phyloP scores from a whole-genome alignment of 2,888 invertebrate genomes.

The Epirrita christyi region DNA sequence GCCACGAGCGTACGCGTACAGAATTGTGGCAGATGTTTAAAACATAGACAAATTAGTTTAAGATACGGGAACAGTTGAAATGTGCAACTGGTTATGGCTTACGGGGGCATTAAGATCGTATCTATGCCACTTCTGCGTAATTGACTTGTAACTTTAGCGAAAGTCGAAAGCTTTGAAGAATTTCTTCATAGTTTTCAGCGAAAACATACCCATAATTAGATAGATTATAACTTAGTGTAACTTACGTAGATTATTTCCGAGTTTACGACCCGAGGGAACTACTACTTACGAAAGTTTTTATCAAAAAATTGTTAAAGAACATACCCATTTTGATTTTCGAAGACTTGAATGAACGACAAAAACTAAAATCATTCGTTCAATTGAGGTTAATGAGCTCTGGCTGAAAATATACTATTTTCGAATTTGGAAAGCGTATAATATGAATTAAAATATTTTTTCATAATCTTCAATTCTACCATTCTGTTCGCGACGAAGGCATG shows the following conservation, averaged over 20 bases:
- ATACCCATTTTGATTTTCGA: no score
- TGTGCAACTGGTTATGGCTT: conserved; percentile 28
- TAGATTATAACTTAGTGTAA: no score
- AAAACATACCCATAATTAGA: no score
- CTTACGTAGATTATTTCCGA: no score
- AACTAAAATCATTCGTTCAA: conserved; percentile 6
- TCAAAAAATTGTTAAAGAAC: no score
- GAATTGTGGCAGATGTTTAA: conserved; percentile 31
- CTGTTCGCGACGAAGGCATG: conserved; percentile 13
- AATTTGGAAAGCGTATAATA: neutral
- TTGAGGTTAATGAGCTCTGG: no score
- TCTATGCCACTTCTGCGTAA: conserved; percentile 17
- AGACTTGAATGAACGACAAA: no score
- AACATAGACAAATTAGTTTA: conserved; percentile 33
- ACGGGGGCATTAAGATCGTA: conserved; percentile 24
- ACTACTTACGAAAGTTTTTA: no score
- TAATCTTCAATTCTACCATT: neutral
- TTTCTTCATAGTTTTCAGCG: neutral
- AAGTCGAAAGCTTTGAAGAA: neutral
- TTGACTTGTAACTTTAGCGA: conserved; percentile 17
- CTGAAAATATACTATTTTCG: no score
- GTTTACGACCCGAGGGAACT: no score
- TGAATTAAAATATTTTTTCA: neutral
- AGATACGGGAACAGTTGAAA: conserved; percentile 30
- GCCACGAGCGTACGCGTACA: conserved; percentile 26